Evolutionary conservation across 2,888 invertebrate species (phyloP).

Genomic region (Allygus modestus): DNA sequence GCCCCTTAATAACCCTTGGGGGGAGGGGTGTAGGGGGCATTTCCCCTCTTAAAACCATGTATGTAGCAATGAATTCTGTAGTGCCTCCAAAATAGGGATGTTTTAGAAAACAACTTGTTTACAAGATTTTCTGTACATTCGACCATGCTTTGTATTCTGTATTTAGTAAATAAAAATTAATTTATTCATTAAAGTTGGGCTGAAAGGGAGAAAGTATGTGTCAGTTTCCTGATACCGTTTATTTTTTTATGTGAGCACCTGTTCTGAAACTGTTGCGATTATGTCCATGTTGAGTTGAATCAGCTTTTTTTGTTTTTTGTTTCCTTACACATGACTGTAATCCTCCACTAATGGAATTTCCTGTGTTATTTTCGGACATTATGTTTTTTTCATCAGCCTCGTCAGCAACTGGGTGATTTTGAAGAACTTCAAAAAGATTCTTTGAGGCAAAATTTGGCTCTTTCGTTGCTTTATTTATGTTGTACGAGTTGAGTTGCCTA

Average conservation of each 20-base stretch:
- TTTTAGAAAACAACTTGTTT: too few species aligned
- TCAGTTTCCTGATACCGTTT: too few species aligned
- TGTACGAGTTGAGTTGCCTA: background rate
- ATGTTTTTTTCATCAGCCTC: background rate
- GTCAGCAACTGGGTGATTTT: background rate
- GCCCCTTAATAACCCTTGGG: too few species aligned
- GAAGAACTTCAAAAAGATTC: constrained; percentile 16
- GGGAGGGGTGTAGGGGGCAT: too few species aligned
- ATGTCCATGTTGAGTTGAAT: background rate
- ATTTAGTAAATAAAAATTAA: too few species aligned
- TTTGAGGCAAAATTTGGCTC: background rate
- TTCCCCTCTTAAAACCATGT: too few species aligned
- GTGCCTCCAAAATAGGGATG: too few species aligned
- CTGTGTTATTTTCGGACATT: background rate
- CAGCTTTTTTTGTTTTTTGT: background rate
- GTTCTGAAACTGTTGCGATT: background rate
- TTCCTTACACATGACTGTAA: background rate
- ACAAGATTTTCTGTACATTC: too few species aligned
- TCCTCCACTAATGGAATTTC: background rate
- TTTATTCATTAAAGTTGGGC: too few species aligned
- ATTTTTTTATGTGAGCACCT: background rate
- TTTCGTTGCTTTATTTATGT: background rate
- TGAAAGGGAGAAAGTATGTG: too few species aligned
- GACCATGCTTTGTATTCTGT: too few species aligned
- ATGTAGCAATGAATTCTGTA: too few species aligned